Evolutionary conservation across 2,888 invertebrate genomes (phyloP), one percentile per base, ranked within the genome.

Genomic region (Patella pellucida): DNA sequence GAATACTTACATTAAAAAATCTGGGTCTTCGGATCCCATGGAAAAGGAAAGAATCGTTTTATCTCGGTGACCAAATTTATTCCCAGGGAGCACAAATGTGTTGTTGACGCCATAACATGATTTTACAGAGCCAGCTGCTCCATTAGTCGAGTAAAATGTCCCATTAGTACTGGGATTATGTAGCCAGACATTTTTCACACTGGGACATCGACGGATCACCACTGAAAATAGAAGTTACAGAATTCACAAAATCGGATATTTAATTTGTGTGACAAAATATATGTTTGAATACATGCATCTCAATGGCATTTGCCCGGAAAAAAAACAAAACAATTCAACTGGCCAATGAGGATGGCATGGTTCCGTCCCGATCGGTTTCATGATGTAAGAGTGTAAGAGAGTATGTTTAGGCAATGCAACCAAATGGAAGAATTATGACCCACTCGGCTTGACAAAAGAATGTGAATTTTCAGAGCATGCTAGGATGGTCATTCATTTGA

Each of bases 191-290:
- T 52, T 27, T 41, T 19, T 19, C 3, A 75, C 50, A 12, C 68
- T 52, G 52, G 71, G 68, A 72, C 71, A 75, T 41, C 70, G 52
- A 67, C 74, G 69, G 16, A 74, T 62, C 11, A 70, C 70, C 23
- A 74, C 74, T 74, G 74, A 15, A 74, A 74, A 23, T 16, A 54
- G 19, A 27, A 74, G 23, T 23, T 12, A 62, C 19, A 19, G 23
- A 12, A 19, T 62, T 62, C 19, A 62, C 23, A 62, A 19, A 11
- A 62, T 11, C 23, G 62, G 19, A 31, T 5, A 7, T 31, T 31
- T 3, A 31, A 31, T 31, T 31, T 31, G 31, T 41, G 41, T 41
- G 41, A 41, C 41, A 41, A 9, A 41, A 41, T 41, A 5, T 41
- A 41, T 7, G 41, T 41, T 41, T 41, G 7, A 7, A 41, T 41